Conservation (phyloP, 2,888 invertebrate species). For the Lepetodrilus schrolli region DNA sequence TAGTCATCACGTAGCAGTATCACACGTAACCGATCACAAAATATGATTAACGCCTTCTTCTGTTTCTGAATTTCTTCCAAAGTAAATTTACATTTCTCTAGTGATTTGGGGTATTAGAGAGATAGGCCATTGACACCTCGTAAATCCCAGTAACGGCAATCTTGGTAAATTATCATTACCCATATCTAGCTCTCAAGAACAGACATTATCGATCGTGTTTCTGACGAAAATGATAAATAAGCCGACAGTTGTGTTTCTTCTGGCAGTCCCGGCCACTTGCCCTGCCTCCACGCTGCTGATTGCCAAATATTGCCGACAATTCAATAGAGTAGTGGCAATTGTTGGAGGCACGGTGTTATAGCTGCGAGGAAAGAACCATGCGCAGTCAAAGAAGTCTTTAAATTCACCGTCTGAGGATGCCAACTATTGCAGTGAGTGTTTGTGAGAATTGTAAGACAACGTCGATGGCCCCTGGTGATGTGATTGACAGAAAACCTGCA, state of each 20-base stretch:
- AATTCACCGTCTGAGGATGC: no score
- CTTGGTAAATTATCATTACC: slow-evolving; percentile 6
- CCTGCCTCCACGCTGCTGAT: not conserved
- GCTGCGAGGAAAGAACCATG: not conserved
- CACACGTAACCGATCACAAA: no score
- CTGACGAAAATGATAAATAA: not conserved
- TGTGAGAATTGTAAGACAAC: no score
- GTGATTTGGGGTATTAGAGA: not conserved
- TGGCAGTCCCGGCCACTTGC: not conserved
- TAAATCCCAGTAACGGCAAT: not conserved
- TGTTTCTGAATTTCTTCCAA: not conserved
- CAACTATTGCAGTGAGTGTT: no score
- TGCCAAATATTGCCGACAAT: not conserved
- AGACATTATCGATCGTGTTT: not conserved
- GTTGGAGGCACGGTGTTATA: not conserved
- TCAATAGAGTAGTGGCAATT: not conserved
- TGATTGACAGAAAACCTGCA: no score
- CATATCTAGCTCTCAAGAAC: not conserved
- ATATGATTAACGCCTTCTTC: no score
- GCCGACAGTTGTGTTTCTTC: not conserved
- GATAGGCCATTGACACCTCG: not conserved
- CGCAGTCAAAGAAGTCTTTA: no score
- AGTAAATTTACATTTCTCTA: slow-evolving; percentile 6
- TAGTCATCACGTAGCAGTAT: no score
- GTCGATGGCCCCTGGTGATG: no score